These are phyloP conservation scores for Bubo blakistoni DNA, from an alignment of 2,113 vertebrate species.

Conservation along the genomic window DNA sequence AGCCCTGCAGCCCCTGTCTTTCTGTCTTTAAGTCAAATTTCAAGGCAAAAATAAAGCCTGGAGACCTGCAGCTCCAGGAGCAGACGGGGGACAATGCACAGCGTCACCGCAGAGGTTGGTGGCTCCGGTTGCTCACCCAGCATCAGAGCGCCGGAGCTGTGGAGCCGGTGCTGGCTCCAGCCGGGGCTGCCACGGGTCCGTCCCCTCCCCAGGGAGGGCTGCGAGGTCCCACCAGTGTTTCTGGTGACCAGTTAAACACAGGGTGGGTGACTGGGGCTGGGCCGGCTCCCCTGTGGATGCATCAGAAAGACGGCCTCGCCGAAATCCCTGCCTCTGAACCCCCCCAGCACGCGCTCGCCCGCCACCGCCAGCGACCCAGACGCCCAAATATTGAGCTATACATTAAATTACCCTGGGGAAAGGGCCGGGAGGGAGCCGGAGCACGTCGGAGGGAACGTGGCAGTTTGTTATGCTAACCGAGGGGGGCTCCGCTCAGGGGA, in stretches of 20 bases:
- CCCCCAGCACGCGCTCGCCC: neutral
- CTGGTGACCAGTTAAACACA: neutral
- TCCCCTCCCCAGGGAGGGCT: neutral
- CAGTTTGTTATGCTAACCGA: slow-evolving; percentile 56
- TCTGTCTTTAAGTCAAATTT: neutral
- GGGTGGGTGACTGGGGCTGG: fast-evolving
- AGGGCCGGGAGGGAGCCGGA: neutral
- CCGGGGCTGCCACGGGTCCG: fast-evolving
- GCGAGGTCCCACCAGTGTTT: neutral
- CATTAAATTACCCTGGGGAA: neutral
- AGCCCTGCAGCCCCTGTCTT: neutral
- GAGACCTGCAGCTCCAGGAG: neutral
- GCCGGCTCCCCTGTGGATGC: fast-evolving
- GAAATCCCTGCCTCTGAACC: neutral
- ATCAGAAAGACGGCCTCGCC: fast-evolving
- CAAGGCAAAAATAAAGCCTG: neutral
- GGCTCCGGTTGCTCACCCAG: fast-evolving
- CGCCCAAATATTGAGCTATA: slow-evolving; percentile 2
- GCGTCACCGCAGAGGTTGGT: fast-evolving
- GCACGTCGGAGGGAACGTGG: neutral
- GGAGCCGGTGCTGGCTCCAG: fast-evolving
- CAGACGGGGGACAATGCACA: fast-evolving
- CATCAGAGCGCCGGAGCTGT: fast-evolving
- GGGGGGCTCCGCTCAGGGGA: slow-evolving; percentile 43
- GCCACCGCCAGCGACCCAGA: neutral